Percentiles rank a stretch among this genome's conserved stretches.
Conservation (phyloP, 1,140 invertebrate species). For the Helicoverpa armigera region DNA sequence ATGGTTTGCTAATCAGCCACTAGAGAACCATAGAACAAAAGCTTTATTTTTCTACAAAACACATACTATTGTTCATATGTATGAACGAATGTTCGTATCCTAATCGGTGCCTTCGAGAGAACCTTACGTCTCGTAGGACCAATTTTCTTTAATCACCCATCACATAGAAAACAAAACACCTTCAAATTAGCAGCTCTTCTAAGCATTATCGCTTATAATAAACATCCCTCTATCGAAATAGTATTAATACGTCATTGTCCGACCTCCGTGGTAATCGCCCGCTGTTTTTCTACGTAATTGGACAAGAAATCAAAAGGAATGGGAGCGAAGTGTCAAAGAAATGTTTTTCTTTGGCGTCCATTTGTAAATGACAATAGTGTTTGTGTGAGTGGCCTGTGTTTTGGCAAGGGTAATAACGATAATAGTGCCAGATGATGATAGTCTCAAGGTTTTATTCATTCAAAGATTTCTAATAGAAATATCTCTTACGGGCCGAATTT, state of each 20-base stretch:
- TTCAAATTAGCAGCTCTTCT: neutral
- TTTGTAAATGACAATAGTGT: slow-evolving; percentile 28
- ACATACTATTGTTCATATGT: too few relatives aligned
- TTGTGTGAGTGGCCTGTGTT: slow-evolving; percentile 6
- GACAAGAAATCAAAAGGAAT: slow-evolving; percentile 69
- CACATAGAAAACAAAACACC: neutral
- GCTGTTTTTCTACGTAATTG: slow-evolving; percentile 81
- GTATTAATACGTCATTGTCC: slow-evolving; percentile 74
- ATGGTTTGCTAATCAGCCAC: too few relatives aligned
- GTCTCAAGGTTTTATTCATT: neutral
- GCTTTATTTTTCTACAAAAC: too few relatives aligned
- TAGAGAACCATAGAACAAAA: too few relatives aligned
- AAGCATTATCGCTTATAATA: neutral
- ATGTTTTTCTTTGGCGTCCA: slow-evolving; percentile 27
- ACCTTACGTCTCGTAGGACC: neutral
- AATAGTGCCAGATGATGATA: slow-evolving; percentile 1
- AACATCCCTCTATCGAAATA: slow-evolving; percentile 50
- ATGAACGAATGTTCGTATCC: too few relatives aligned
- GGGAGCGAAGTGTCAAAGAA: slow-evolving; percentile 15
- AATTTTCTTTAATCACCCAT: neutral
- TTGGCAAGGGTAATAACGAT: neutral
- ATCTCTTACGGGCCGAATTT: too few relatives aligned
- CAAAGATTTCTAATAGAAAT: too few relatives aligned
- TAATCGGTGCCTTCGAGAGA: too few relatives aligned
- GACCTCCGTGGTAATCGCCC: slow-evolving; percentile 69